These are phyloP conservation scores for Epiperipatus broadwayi DNA, from an alignment of 2,888 invertebrate species.

Conservation along the genomic window DNA sequence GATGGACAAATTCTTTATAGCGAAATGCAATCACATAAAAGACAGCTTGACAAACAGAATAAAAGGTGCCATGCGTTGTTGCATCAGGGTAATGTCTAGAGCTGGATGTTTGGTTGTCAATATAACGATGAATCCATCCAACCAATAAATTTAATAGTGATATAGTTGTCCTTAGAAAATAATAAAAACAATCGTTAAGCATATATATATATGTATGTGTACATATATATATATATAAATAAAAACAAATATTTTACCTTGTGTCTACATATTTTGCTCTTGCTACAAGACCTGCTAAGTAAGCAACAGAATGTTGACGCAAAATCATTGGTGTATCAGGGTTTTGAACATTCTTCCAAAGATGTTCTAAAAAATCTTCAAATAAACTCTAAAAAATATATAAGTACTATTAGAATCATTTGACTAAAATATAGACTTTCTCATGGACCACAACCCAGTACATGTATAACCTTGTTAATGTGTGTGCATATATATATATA, in stretches of 20 bases:
- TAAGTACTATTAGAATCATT: too few relatives aligned
- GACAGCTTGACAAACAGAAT: constrained; percentile 70
- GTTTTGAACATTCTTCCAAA: constrained; percentile 47
- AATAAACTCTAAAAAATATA: constrained; percentile 24
- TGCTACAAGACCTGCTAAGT: constrained; percentile 52
- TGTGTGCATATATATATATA: too few relatives aligned
- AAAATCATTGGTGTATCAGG: constrained; percentile 42
- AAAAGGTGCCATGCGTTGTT: constrained; percentile 66
- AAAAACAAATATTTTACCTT: constrained; percentile 31
- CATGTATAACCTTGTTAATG: too few relatives aligned
- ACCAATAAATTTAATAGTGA: constrained; percentile 47
- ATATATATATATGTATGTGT: neutral
- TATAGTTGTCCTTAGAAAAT: constrained; percentile 40
- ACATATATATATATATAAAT: neutral
- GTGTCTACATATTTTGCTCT: constrained; percentile 43
- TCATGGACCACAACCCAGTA: too few relatives aligned
- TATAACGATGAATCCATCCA: constrained; percentile 66
- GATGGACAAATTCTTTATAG: constrained; percentile 60
- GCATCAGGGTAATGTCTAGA: constrained; percentile 36
- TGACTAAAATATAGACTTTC: too few relatives aligned
- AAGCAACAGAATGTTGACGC: constrained; percentile 48
- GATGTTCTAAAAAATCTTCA: constrained; percentile 45
- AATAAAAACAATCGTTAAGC: constrained; percentile 11
- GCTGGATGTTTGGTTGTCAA: constrained; percentile 31
- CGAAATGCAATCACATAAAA: constrained; percentile 82